Conservation (phyloP, 2,113 vertebrate genomes). For the Gasterosteus nipponicus region DNA sequence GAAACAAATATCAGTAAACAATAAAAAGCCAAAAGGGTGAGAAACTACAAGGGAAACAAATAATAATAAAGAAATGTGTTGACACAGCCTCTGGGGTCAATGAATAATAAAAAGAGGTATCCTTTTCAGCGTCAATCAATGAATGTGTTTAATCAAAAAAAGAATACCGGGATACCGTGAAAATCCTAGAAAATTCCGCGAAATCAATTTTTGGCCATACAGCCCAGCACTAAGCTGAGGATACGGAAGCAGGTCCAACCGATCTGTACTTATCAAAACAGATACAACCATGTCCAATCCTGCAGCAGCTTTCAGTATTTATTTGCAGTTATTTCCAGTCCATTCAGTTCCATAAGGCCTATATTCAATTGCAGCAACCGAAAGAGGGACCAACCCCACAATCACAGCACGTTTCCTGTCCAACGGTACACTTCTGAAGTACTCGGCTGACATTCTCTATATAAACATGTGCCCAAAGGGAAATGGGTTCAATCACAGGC, state of each 20-base stretch:
- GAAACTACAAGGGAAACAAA: not conserved
- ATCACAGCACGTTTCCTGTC: conserved; percentile 49
- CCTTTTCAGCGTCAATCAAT: no score
- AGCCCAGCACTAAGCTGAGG: conserved; percentile 14
- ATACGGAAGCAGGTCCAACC: conserved; percentile 20
- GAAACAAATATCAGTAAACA: not conserved
- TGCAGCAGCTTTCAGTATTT: not conserved
- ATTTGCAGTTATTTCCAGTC: not conserved
- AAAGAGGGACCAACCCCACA: conserved; percentile 15
- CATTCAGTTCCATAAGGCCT: not conserved
- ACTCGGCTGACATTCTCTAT: conserved; percentile 35
- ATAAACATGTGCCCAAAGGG: conserved; percentile 54
- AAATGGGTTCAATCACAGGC: conserved; percentile 68
- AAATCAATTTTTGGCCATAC: no score
- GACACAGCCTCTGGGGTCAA: not conserved
- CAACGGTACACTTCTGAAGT: conserved; percentile 35
- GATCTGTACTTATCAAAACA: not conserved
- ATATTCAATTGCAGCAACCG: conserved; percentile 15
- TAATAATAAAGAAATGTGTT: conserved; percentile 3
- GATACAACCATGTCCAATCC: conserved; percentile 8
- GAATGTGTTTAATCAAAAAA: no score
- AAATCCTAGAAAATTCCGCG: no score
- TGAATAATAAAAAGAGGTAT: no score
- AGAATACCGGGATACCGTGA: no score
- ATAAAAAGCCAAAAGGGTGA: not conserved